Evolutionary conservation across 1,140 invertebrate genomes (phyloP), one percentile per base, ranked within the genome.

Genomic region (Drosophila navojoa): DNA sequence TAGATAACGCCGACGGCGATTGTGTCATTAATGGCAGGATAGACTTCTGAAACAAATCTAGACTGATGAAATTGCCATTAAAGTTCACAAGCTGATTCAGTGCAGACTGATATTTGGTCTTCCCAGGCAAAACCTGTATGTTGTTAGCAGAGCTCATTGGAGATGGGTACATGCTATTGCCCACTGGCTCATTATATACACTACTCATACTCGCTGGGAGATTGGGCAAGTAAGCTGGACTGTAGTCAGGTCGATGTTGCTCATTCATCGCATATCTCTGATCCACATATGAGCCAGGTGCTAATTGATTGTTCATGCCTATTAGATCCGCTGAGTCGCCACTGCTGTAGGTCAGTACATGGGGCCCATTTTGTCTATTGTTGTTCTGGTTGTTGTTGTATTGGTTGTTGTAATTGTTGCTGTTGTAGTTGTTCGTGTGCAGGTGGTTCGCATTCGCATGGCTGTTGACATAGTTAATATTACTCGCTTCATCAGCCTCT

Each of bases 41-140:
- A 19, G 91, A 79, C 29, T 92, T 92, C 22, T 82, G 81, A 29
- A 91, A 92, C 13, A 84, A 73, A 73, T 92, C 91, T 38, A 80
- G 57, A 22, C 85, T 85, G 10, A 92, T 90, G n/a, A 91, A 92
- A 69, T 90, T 91, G 0, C 91, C 91, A 27, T 91, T 89, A 10
- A 92, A 80, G 52, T 91, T 91, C 0, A 92, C 90, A 15, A 92
- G 44, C 35, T 91, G 90, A 0, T 76, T 60, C 4, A 27, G 15
- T 4, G 15, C 10, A 1, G 16, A 4, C 2, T 66, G 74, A 7
- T 71, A 79, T 42, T 84, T 87, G 0, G 63, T 5, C 29, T 61
- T 77, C 13, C 52, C 55, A 5, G 60, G 25, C 55, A 55, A 59
- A 19, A 63, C 16, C 0, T 59, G 42, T 44, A 76, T 71, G 1